Base-by-base conservation (phyloP, 2,888 invertebrate genomes). In the Phortica okadai region DNA sequence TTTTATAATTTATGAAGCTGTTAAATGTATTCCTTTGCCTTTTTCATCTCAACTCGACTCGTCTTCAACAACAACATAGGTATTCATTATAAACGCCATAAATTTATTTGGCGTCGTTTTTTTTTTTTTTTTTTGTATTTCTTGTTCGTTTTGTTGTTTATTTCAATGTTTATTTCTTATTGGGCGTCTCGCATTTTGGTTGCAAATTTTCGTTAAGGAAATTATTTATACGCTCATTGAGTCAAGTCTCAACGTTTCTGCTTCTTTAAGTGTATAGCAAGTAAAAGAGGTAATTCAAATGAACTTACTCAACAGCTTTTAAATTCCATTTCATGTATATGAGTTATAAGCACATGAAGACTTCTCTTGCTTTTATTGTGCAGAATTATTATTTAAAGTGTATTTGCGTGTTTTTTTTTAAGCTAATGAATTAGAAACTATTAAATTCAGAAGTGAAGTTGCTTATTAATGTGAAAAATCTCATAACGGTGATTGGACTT, bases 1-100 rank as follows among this genome's bases (percentile, higher is more conserved):
- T 86, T 88, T 89, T 86, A 87, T 88, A 88, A 88, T 88, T 88
- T 88, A 88, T 88, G 88, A 88, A 87, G 83, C 85, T 81, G 83
- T 83, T 82, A 84, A 84, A 82, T 84, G 81, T 84, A 81, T 84
- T 73, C 25, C 11, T 45, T 67, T n/a, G 16, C 73, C 44, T 69
- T 45, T 72, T 62, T 44, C 66, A 11, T 62, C 70, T 21, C 44
- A 64, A 7, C 6, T 67, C n/a, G 64, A 14, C 14, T 74, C 64
- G 54, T 62, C 33, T 59, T 62, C 7, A 59, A 42, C 42, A 42
- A 10, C 44, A 67, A n/a, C 25, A 67, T 87, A 86, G 88, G 88
- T 86, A 88, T 87, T 86, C 86, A 86, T 88, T 86, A 88, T 87
- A 84, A 86, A 87, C 85, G 86, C 87, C 88, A 86, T 86, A 86